Conservation (phyloP, 2,888 invertebrate genomes). For the Euphydryas editha region DNA sequence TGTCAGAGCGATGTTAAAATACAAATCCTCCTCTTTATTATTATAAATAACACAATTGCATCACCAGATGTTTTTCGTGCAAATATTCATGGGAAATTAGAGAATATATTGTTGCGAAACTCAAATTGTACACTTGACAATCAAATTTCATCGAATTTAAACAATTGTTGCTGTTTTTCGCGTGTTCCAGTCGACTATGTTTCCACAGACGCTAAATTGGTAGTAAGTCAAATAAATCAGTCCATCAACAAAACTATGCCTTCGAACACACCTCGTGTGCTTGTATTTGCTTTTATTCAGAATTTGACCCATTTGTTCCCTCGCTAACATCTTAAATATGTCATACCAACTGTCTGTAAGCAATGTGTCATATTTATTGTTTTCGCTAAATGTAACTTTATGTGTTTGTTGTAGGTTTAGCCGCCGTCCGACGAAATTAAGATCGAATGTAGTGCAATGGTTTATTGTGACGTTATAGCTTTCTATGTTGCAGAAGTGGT, state of each 20-base stretch:
- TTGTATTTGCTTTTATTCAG: conserved; percentile 53
- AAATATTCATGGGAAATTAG: conserved; percentile 40
- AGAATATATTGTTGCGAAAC: conserved; percentile 30
- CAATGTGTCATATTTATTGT: conserved; percentile 45
- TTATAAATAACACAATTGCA: conserved; percentile 48
- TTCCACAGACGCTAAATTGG: conserved; percentile 51
- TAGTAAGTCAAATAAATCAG: conserved; percentile 51
- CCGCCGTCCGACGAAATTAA: conserved; percentile 57
- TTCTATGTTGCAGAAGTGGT: conserved; percentile 49
- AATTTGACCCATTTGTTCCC: conserved; percentile 50
- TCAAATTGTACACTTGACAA: conserved; percentile 36
- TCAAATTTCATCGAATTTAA: conserved; percentile 9
- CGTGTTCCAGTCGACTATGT: conserved; percentile 42
- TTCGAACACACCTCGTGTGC: conserved; percentile 45
- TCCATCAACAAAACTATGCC: conserved; percentile 50
- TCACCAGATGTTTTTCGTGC: conserved; percentile 41
- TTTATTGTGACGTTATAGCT: conserved; percentile 40
- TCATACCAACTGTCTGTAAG: conserved; percentile 53
- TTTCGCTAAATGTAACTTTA: conserved; percentile 33
- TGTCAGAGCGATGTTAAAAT: conserved; percentile 35
- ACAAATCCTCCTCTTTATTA: conserved; percentile 34
- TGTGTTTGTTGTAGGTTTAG: conserved; percentile 50
- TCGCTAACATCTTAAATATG: conserved; percentile 50
- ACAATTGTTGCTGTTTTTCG: conserved; percentile 32
- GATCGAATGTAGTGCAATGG: conserved; percentile 54